Base-by-base conservation (phyloP, 2,113 vertebrate species). In the Jaculus jaculus region DNA sequence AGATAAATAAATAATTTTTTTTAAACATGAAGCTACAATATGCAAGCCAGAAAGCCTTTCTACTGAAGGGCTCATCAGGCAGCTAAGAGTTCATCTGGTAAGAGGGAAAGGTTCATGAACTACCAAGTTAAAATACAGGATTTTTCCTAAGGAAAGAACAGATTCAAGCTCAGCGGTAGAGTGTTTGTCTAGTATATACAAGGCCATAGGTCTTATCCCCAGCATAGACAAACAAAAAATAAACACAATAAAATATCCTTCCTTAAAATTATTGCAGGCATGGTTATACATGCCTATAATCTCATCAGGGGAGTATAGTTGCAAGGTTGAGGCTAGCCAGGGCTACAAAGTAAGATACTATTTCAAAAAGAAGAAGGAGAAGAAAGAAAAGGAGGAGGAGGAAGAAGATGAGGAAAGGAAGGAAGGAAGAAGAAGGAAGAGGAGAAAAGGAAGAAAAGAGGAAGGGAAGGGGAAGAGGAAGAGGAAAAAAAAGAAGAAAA, bases 1-100 rank as follows among this genome's bases (percentile, higher is more conserved):
- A 47, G 8, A 47, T 47, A 47, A 47, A 47, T 47, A 47, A 47
- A 47, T 47, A 47, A 47, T 47, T 47, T 47, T 47, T 47, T 47
- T 47, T 47, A 6, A 6, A 83, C 32, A 92, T 82, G 28, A 90
- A 86, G 88, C 47, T 42, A 92, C 73, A 21, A 74, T 65, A 32
- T 71, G 17, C 83, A 81, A 63, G 85, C 73, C 87, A 54, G 92
- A 93, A 84, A 82, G 78, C 32, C 17, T 84, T 74, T 92, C 69
- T 91, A 75, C 34, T 88, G 30, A 72, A 54, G 20, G 5, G 82
- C 30, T 82, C 86, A 87, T 60, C 20, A 79, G n/a, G 32, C 61
- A 94, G 54, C 28, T 51, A 47, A 13, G 4, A 7, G 58, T 73
- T 78, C 37, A 37, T 34, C 54, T 20, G 34, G 65, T 81, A n/a